These are phyloP conservation scores for Haliclona indistincta DNA, from an alignment of 37 sponge, comb jelly and placozoan species.

Conservation along the genomic window DNA sequence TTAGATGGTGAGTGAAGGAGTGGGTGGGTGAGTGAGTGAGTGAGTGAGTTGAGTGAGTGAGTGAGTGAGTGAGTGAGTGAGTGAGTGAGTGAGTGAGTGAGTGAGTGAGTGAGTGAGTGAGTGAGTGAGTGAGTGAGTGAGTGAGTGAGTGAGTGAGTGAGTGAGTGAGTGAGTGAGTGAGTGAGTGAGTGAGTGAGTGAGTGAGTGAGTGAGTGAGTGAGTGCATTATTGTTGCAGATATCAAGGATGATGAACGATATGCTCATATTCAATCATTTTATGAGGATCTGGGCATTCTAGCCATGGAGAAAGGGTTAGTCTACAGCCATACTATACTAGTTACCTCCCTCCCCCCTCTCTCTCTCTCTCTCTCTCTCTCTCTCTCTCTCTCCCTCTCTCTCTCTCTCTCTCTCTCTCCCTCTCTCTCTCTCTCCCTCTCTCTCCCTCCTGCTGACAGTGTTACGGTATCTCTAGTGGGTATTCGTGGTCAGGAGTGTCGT, in stretches of 20 bases:
- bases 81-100: neutral
- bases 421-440: constrained; percentile 51
- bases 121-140: constrained; percentile 5
- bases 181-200: too few relatives aligned
- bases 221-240: constrained; percentile 9
- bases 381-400: neutral
- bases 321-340: neutral
- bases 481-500: constrained; percentile 80
- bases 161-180: too few relatives aligned
- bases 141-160: too few relatives aligned
- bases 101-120: constrained; percentile 12
- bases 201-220: constrained; percentile 21
- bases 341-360: too few relatives aligned
- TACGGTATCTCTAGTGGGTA: constrained; percentile 74
- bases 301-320: constrained; percentile 75
- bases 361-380: too few relatives aligned
- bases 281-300: constrained; percentile 69
- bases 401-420: constrained; percentile 37
- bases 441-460: constrained; percentile 39
- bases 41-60: too few relatives aligned
- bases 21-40: too few relatives aligned
- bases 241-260: constrained; percentile 34
- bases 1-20: constrained; percentile 70
- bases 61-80: neutral
- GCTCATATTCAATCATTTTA: constrained; percentile 74